Evolutionary conservation across 2,888 invertebrate species (phyloP).

Genomic region (Podabrus alpinus): DNA sequence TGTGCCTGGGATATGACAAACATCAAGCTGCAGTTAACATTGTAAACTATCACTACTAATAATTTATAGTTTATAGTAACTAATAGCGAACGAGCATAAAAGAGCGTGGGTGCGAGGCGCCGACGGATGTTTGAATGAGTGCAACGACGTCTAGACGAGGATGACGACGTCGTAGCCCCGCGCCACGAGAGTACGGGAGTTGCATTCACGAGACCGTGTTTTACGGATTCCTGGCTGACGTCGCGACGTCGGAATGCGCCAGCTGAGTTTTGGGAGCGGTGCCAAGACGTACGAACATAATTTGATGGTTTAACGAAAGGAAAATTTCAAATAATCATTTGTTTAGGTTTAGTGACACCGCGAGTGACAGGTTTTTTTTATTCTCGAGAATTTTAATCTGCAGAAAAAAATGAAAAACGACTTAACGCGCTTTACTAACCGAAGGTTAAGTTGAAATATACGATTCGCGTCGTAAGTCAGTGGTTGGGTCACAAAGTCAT

Average conservation of each 20-base stretch:
- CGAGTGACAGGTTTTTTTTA: background rate
- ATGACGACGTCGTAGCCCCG: conserved; percentile 11
- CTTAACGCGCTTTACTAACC: background rate
- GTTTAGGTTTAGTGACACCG: conserved; percentile 17
- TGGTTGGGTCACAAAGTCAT: conserved; percentile 21
- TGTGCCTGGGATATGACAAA: background rate
- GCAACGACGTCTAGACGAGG: conserved; percentile 26
- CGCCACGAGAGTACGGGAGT: conserved; percentile 11
- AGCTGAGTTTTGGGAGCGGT: conserved; percentile 8
- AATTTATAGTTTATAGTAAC: background rate
- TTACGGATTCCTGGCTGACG: conserved; percentile 21
- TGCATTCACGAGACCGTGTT: conserved; percentile 25
- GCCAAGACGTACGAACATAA: conserved; percentile 11
- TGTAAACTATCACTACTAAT: conserved; percentile 2
- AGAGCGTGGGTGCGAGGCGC: conserved; percentile 18
- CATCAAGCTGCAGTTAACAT: background rate
- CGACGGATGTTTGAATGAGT: conserved; percentile 26
- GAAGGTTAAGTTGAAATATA: background rate
- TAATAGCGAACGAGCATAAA: conserved; percentile 2
- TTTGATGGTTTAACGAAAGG: conserved; percentile 4
- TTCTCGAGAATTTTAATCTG: conserved; percentile 3
- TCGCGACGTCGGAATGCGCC: conserved; percentile 25
- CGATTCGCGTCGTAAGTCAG: conserved; percentile 4
- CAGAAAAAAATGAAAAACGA: conserved; percentile 1
- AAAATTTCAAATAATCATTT: conserved; percentile 11